Evolutionary conservation across 2,888 invertebrate genomes (phyloP), one percentile per base, ranked within the genome.

Genomic region (Plagodis dolabraria): DNA sequence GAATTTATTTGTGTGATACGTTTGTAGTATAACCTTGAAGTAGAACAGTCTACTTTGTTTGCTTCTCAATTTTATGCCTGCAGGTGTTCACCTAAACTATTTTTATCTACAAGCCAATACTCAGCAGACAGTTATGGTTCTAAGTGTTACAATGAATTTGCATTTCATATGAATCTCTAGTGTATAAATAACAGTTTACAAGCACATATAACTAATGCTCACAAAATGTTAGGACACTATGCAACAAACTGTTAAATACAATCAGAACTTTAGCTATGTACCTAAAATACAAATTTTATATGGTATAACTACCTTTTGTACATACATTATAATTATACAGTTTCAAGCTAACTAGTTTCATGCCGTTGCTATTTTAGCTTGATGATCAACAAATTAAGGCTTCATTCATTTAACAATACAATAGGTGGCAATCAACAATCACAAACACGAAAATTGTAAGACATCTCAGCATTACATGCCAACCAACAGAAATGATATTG

Each of bases 291-390:
- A 22, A 22, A 22, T 4, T 22, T 1, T 22, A 22, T 22, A 33
- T 0, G 9, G 44, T 36, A 34, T 47, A 53, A 5, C 9, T 40
- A 10, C 40, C 22, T 22, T 22, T 22, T 22, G 22, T 22, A 22
- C 22, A 22, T 22, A 22, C 22, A 12, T 7, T 48, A n/a, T 48
- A 57, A 22, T 45, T 50, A 33, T 33, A 47, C 33, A 12, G 40
- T 45, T 52, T 10, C 9, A 46, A 10, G 44, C 57, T 12, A 47
- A 57, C 38, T 55, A 46, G 11, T 7, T 40, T 10, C 68, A 66
- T 66, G 66, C 68, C 61, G 9, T 51, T 66, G 66, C 68, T 63
- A n/a, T 51, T 45, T 47, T 49, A 54, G n/a, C 35, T 45, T 50
- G 33, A 55, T 43, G 55, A 42, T 55, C 42, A 53, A 38, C 49